phyloP scores from a whole-genome alignment of 2,113 vertebrate species.

The Haplotaxodon microlepis region DNA sequence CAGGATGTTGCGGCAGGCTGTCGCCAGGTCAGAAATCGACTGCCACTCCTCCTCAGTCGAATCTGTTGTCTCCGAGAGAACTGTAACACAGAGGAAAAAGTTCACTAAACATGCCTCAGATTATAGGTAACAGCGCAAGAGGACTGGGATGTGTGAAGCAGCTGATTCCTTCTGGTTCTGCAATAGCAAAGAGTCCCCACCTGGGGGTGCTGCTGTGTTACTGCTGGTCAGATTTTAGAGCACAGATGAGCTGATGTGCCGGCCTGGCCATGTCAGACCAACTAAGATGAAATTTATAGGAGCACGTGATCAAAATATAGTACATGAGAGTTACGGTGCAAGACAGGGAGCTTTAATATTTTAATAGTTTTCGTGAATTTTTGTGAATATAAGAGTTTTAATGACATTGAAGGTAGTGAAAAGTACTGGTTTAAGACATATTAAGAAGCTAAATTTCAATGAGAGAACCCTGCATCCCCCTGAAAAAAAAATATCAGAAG shows the following conservation, averaged over 20 bases:
- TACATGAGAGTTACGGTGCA: neutral
- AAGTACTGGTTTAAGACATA: neutral
- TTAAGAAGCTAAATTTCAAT: neutral
- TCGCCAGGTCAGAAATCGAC: constrained; percentile 82
- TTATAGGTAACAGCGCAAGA: neutral
- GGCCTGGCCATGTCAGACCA: neutral
- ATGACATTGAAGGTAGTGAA: neutral
- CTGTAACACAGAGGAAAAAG: constrained; percentile 44
- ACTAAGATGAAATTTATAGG: neutral
- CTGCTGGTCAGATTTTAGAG: neutral
- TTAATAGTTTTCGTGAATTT: neutral
- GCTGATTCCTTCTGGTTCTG: neutral
- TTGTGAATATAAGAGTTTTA: neutral
- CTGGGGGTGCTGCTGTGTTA: constrained; percentile 34
- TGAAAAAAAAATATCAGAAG: constrained; percentile 3
- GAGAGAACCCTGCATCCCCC: neutral
- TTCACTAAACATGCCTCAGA: neutral
- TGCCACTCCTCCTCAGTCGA: constrained; percentile 86
- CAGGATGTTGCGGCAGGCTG: constrained; percentile 82
- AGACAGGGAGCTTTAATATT: neutral
- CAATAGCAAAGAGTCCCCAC: constrained; percentile 40
- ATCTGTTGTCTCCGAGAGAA: constrained; percentile 78
- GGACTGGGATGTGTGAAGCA: neutral
- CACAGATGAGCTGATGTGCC: neutral
- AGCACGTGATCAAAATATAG: neutral